These are phyloP conservation scores for Ariopsis seemanni DNA, from an alignment of 2,113 vertebrate genomes.

Conservation along the genomic window DNA sequence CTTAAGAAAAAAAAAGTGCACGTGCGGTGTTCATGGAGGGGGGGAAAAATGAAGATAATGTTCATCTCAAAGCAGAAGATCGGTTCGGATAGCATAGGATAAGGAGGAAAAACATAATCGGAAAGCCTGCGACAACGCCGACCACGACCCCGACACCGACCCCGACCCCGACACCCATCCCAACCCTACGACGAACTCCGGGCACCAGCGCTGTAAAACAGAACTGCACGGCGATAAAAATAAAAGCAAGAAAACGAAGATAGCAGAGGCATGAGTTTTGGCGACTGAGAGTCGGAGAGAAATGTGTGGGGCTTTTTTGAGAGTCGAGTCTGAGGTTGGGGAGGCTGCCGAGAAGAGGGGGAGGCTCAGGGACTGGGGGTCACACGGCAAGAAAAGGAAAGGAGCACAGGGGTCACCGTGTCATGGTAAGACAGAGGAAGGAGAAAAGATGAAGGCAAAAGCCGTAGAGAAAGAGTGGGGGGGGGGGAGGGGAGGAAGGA, in stretches of 20 bases:
- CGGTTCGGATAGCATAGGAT: background rate
- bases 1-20: constrained; percentile 18
- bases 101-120: constrained; percentile 14
- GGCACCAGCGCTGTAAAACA: constrained; percentile 53
- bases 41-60: constrained; percentile 21
- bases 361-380: constrained; percentile 66
- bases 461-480: constrained; percentile 45
- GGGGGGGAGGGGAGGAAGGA: constrained; percentile 47
- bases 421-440: constrained; percentile 74
- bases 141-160: constrained; percentile 22
- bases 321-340: constrained; percentile 62
- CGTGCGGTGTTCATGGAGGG: constrained; percentile 24
- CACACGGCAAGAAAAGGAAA: constrained; percentile 73
- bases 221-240: constrained; percentile 41
- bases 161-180: constrained; percentile 1
- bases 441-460: constrained; percentile 61
- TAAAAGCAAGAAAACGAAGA: constrained; percentile 39
- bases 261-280: constrained; percentile 56
- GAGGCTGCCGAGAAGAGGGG: constrained; percentile 63
- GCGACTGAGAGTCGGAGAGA: constrained; percentile 53
- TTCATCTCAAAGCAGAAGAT: constrained; percentile 1
- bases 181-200: constrained; percentile 27
- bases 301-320: constrained; percentile 49
- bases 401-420: constrained; percentile 76
- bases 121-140: constrained; percentile 46